phyloP scores from a whole-genome alignment of 2,113 vertebrate species.

The Caretta caretta region DNA sequence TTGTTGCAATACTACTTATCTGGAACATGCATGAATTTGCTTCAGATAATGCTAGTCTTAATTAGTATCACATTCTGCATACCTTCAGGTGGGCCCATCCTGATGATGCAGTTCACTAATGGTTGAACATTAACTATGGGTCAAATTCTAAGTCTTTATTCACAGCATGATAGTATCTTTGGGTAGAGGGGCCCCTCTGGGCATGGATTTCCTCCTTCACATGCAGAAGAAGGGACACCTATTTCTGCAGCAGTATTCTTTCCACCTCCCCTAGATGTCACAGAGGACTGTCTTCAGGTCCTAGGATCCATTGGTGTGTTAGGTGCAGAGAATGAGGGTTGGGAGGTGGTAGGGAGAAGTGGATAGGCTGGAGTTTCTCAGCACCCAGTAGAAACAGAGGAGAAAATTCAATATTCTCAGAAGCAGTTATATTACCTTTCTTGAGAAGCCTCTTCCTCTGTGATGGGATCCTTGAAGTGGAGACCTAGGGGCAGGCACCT shows the following conservation, averaged over 20 bases:
- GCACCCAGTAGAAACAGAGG: neutral
- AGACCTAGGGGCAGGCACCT: neutral
- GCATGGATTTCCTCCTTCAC: neutral
- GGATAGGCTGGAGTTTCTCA: neutral
- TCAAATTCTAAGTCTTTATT: neutral
- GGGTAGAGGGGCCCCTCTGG: neutral
- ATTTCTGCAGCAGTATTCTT: too few relatives aligned
- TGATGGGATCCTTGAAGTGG: neutral
- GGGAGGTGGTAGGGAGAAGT: neutral
- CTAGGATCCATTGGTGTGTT: neutral
- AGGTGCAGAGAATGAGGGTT: neutral
- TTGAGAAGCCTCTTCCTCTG: neutral
- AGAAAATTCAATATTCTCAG: too few relatives aligned
- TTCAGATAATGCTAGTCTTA: neutral
- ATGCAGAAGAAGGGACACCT: too few relatives aligned
- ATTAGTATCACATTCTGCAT: neutral
- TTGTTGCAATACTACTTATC: neutral
- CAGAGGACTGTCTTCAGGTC: neutral
- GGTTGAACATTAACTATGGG: neutral
- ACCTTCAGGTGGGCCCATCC: neutral
- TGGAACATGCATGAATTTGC: neutral
- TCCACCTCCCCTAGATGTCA: too few relatives aligned
- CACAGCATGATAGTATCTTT: neutral
- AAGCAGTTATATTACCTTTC: neutral
- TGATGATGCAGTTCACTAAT: rapidly evolving